A percentile compares a stretch with the other conserved stretches of the same genome.
Conservation (phyloP, 2,888 invertebrate genomes). For the Chaitophorus viminalis region DNA sequence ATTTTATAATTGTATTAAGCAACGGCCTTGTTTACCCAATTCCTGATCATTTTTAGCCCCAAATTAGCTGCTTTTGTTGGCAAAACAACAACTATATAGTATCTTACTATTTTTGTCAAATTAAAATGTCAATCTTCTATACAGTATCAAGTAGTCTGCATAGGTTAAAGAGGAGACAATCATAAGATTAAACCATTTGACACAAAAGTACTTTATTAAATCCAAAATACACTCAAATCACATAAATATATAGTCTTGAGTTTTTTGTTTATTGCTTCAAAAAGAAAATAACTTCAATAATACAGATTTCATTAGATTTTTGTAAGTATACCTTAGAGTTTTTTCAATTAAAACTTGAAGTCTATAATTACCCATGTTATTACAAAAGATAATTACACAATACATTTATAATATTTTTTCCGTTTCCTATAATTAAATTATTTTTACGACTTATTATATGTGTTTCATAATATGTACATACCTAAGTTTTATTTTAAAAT, state of each 20-base stretch:
- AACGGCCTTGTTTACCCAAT: conserved; percentile 48
- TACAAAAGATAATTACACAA: too few relatives aligned
- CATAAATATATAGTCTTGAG: too few relatives aligned
- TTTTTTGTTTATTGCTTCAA: too few relatives aligned
- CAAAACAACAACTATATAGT: conserved; percentile 52
- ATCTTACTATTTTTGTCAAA: conserved; percentile 57
- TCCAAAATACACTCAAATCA: not conserved
- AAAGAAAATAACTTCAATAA: too few relatives aligned
- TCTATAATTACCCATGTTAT: not conserved
- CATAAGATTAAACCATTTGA: conserved; percentile 38
- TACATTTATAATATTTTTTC: too few relatives aligned
- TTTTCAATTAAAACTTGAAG: not conserved
- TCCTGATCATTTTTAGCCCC: conserved; percentile 53
- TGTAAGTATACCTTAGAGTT: not conserved
- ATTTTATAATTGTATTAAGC: conserved; percentile 45
- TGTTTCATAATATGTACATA: too few relatives aligned
- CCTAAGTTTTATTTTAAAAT: too few relatives aligned
- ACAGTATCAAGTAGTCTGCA: conserved; percentile 23
- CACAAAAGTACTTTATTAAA: conserved; percentile 14
- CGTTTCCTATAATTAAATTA: too few relatives aligned
- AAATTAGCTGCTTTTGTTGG: conserved; percentile 60
- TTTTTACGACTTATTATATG: too few relatives aligned
- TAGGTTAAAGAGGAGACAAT: conserved; percentile 49
- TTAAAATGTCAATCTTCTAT: conserved; percentile 57
- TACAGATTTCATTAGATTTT: too few relatives aligned